Evolutionary conservation across 2,113 vertebrate genomes (phyloP).

Genomic region (Sprattus sprattus): DNA sequence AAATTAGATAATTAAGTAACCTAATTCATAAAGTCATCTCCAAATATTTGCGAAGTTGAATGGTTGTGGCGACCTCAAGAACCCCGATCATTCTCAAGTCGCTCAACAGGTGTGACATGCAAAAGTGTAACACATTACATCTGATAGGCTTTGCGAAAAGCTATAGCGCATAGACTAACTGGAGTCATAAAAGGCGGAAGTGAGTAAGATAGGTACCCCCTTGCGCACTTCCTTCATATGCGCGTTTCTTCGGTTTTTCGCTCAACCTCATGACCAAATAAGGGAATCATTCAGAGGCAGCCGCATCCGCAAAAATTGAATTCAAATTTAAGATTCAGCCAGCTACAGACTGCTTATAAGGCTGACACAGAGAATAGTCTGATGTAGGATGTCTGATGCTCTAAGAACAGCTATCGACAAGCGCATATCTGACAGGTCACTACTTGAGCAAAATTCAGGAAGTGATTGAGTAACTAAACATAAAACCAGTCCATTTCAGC

Average conservation of each 20-base stretch:
- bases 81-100: too few species aligned
- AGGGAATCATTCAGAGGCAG: conserved; percentile 26
- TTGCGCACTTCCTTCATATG: conserved; percentile 37
- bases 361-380: too few species aligned
- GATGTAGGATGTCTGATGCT: too few species aligned
- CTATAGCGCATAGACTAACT: not conserved
- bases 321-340: not conserved
- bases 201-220: not conserved
- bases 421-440: not conserved
- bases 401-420: not conserved
- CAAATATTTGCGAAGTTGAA: not conserved
- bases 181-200: conserved; percentile 28
- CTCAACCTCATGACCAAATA: conserved; percentile 41
- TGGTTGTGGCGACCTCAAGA: not conserved
- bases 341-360: not conserved
- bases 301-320: not conserved
- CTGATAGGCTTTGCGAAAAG: too few species aligned
- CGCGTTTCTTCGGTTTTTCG: conserved; percentile 16
- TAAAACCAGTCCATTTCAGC: not conserved
- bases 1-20: not conserved
- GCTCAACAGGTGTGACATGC: too few species aligned
- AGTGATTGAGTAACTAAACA: not conserved
- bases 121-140: too few species aligned
- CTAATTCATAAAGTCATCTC: not conserved
- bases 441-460: not conserved